phyloP scores from a whole-genome alignment of 2,888 invertebrate species.

The Limenitis camilla region DNA sequence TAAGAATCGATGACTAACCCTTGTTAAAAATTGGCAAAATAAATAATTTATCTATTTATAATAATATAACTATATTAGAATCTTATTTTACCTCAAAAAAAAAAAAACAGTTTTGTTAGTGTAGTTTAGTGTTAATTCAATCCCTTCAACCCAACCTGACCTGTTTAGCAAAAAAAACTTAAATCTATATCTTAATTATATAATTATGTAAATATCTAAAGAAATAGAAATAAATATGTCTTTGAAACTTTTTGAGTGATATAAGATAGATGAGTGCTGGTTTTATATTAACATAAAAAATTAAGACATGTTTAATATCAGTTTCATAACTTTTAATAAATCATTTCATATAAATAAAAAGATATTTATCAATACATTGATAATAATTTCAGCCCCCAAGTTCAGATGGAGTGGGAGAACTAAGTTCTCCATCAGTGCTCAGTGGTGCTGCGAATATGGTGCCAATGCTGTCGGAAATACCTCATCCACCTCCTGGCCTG shows the following conservation, averaged over 20 bases:
- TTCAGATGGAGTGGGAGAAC: conserved; percentile 53
- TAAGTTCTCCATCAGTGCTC: conserved; percentile 56
- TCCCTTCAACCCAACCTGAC: no score
- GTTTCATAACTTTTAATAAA: background rate
- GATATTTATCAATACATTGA: background rate
- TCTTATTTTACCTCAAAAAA: no score
- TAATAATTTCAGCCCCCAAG: conserved; percentile 49
- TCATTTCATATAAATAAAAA: background rate
- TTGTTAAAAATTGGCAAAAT: no score
- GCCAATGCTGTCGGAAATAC: conserved; percentile 54
- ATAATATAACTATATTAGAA: no score
- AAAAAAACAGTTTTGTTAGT: no score
- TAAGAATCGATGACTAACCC: no score
- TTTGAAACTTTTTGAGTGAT: background rate
- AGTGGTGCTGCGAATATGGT: conserved; percentile 47
- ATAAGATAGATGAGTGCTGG: no score
- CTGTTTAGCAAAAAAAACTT: no score
- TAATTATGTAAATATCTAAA: background rate
- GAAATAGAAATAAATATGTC: background rate
- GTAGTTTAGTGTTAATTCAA: no score
- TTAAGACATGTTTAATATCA: background rate
- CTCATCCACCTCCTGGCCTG: conserved; percentile 64
- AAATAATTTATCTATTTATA: no score
- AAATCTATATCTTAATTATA: no score
- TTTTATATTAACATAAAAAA: no score